A percentile compares a stretch with the other conserved stretches of the same genome.
phyloP scores from a whole-genome alignment of 2,888 invertebrate species.

The Dolichomitus sp. region DNA sequence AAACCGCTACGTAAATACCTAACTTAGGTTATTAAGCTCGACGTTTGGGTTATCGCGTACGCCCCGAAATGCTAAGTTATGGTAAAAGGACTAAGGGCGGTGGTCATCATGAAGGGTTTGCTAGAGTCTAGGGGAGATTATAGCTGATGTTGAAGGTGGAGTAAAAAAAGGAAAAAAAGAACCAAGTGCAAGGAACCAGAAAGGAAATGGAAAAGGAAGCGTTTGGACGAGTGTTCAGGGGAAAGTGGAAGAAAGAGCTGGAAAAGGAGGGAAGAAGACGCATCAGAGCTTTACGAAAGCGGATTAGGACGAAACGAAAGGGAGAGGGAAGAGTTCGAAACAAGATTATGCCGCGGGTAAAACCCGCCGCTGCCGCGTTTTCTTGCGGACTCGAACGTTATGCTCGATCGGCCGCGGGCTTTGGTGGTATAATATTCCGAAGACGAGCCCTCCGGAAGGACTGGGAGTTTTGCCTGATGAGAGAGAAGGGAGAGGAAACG shows the following conservation, averaged over 20 bases:
- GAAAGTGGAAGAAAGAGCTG: constrained; percentile 7
- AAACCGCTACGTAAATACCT: constrained; percentile 18
- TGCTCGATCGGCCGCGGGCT: constrained; percentile 49
- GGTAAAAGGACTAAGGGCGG: constrained; percentile 21
- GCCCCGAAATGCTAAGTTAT: constrained; percentile 49
- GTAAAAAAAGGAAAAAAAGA: constrained; percentile 16
- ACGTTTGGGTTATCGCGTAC: constrained; percentile 41
- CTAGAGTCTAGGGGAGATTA: constrained; percentile 28
- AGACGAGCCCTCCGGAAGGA: constrained; percentile 25
- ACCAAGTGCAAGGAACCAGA: constrained; percentile 9
- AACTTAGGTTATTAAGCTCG: constrained; percentile 1
- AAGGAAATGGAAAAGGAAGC: constrained; percentile 23
- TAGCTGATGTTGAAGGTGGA: constrained; percentile 18
- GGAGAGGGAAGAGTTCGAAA: constrained; percentile 70
- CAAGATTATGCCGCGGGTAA: constrained; percentile 80
- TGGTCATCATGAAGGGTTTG: constrained; percentile 17
- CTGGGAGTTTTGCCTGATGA: constrained; percentile 19
- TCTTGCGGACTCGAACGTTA: constrained; percentile 49
- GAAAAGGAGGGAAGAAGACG: constrained; percentile 6
- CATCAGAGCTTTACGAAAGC: constrained; percentile 54
- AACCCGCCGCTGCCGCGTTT: constrained; percentile 55
- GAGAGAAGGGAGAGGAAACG: constrained; percentile 16
- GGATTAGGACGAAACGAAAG: constrained; percentile 48
- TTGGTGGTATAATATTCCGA: constrained; percentile 42
- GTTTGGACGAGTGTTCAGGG: constrained; percentile 24